A percentile compares a stretch with the other conserved stretches of the same genome.
These are phyloP conservation scores for Hirudinaria manillensis DNA, from an alignment of 2,888 invertebrate species.

Conservation along the genomic window DNA sequence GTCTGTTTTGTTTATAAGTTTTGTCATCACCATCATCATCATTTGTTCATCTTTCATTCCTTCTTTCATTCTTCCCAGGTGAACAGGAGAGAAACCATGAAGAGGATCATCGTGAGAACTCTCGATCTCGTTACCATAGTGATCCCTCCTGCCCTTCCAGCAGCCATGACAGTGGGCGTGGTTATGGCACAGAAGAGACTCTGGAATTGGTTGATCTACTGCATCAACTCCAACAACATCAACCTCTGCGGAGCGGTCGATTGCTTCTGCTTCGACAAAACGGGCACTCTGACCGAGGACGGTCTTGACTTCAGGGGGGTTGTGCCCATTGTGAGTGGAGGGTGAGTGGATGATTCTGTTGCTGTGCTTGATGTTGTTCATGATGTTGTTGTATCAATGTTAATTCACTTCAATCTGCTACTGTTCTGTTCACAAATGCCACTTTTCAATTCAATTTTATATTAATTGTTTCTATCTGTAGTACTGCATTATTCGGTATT, in stretches of 20 bases:
- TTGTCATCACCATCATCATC: background rate
- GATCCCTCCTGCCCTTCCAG: slow-evolving; percentile 55
- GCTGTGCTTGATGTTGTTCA: background rate
- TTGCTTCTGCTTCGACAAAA: slow-evolving; percentile 55
- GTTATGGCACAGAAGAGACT: slow-evolving; percentile 51
- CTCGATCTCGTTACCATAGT: slow-evolving; percentile 54
- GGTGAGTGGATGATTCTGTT: slow-evolving; percentile 8
- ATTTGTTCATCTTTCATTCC: background rate
- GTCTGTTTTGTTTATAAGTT: background rate
- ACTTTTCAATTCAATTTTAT: too few species aligned
- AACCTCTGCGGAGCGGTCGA: slow-evolving; percentile 54
- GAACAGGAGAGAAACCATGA: slow-evolving; percentile 8
- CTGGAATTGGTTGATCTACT: slow-evolving; percentile 47
- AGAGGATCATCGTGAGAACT: slow-evolving; percentile 47
- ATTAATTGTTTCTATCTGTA: too few species aligned
- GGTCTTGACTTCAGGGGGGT: slow-evolving; percentile 53
- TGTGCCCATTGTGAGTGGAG: slow-evolving; percentile 40
- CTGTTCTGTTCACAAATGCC: too few species aligned
- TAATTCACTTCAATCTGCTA: background rate
- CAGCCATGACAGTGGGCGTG: slow-evolving; percentile 53
- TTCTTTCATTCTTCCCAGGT: slow-evolving; percentile 26
- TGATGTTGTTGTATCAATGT: too few species aligned
- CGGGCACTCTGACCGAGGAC: slow-evolving; percentile 55
- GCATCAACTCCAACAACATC: slow-evolving; percentile 53
- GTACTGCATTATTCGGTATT: too few species aligned